Percentiles rank a stretch among this genome's conserved stretches.
phyloP scores from a whole-genome alignment of 2,797 vertebrate genomes.

The Gobio occitaniae region DNA sequence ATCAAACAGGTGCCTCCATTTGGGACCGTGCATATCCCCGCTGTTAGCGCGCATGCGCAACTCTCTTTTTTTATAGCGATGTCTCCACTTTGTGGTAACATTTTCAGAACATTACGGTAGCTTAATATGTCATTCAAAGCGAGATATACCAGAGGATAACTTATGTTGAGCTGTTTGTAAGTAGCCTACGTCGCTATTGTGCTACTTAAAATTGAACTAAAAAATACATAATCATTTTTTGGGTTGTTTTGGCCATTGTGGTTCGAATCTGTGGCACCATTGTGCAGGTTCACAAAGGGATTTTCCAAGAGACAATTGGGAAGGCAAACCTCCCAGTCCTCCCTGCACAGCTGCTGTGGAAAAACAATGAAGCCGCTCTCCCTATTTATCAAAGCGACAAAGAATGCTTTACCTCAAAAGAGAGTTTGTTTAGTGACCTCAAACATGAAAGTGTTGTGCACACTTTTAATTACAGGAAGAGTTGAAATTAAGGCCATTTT shows the following conservation, averaged over 20 bases:
- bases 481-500: background rate
- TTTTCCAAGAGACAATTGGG: conserved; percentile 45
- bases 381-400: conserved; percentile 53
- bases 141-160: no score
- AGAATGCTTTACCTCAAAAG: conserved; percentile 43
- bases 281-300: conserved; percentile 52
- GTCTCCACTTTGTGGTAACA: background rate
- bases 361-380: conserved; percentile 46
- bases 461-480: conserved; percentile 16
- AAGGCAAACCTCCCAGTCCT: conserved; percentile 33
- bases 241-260: conserved; percentile 24
- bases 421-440: conserved; percentile 47
- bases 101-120: background rate
- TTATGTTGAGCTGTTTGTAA: background rate
- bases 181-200: background rate
- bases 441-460: conserved; percentile 21
- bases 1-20: conserved; percentile 25
- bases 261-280: conserved; percentile 32
- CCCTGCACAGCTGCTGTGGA: conserved; percentile 52
- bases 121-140: background rate
- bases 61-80: background rate
- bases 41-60: conserved; percentile 15
- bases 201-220: background rate
- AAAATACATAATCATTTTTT: conserved; percentile 15
- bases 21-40: background rate